A percentile compares a stretch with the other conserved stretches of the same genome.
These are phyloP conservation scores for Coranthus polyacanthus DNA, from an alignment of 2,797 vertebrate species.

Conservation along the genomic window DNA sequence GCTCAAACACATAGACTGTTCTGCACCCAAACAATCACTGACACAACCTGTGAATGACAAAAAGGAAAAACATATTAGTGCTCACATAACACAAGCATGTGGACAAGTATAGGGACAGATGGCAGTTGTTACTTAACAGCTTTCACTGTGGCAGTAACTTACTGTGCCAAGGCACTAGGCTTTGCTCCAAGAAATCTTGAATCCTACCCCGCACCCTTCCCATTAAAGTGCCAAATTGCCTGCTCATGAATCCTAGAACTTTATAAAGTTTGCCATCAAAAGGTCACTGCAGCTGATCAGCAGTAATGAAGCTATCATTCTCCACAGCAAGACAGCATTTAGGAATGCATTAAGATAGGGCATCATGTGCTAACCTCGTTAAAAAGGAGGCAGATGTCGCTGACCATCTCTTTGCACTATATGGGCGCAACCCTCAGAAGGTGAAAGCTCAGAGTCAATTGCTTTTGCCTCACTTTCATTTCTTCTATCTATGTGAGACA, in stretches of 20 bases:
- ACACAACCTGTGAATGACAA: constrained; percentile 71
- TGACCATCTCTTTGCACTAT: constrained; percentile 54
- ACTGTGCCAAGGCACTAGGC: constrained; percentile 68
- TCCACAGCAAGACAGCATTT: constrained; percentile 52
- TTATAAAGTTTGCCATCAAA: constrained; percentile 74
- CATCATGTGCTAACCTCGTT: constrained; percentile 47
- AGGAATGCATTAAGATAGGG: constrained; percentile 64
- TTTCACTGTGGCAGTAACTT: constrained; percentile 46
- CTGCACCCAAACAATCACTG: constrained; percentile 36
- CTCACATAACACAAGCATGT: background rate
- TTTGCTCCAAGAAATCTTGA: constrained; percentile 67
- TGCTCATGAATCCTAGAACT: constrained; percentile 72
- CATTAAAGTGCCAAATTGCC: constrained; percentile 75
- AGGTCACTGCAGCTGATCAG: constrained; percentile 68
- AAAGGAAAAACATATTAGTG: constrained; percentile 32
- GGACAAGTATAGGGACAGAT: constrained; percentile 52
- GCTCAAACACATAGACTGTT: constrained; percentile 42
- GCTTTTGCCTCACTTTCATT: constrained; percentile 48
- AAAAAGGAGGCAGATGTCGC: constrained; percentile 42
- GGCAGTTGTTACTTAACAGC: constrained; percentile 64
- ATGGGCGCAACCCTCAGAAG: constrained; percentile 42
- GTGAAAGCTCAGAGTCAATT: constrained; percentile 56
- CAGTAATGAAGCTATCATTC: constrained; percentile 69
- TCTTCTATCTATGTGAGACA: constrained; percentile 33
- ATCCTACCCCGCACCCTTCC: constrained; percentile 54